Percentiles rank a stretch among this genome's conserved stretches.
Evolutionary conservation across 2,888 invertebrate genomes (phyloP).

Genomic region (Platycnemis pennipes): DNA sequence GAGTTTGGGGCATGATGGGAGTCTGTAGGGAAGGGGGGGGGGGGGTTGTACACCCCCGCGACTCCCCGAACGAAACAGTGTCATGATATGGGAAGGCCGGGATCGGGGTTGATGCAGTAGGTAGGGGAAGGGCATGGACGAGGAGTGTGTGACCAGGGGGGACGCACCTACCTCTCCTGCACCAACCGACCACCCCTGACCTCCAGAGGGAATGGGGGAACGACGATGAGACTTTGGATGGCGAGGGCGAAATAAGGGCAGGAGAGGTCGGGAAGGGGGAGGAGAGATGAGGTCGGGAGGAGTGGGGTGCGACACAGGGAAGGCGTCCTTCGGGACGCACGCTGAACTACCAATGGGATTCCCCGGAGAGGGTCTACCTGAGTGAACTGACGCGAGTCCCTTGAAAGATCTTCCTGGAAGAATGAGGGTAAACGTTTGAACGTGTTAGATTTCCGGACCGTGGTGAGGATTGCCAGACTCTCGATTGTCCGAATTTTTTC

Average conservation of each 20-base stretch:
- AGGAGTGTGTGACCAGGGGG: background rate
- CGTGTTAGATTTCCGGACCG: too few relatives aligned
- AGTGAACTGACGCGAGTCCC: background rate
- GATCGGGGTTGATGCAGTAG: background rate
- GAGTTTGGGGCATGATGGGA: background rate
- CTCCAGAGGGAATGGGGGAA: background rate
- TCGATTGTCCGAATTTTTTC: background rate
- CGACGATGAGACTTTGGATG: background rate
- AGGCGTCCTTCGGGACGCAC: background rate
- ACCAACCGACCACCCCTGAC: background rate
- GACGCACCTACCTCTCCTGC: background rate
- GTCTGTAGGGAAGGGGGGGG: background rate
- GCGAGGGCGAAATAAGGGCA: background rate
- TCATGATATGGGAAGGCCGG: background rate
- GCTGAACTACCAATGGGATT: background rate
- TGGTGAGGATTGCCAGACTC: too few relatives aligned
- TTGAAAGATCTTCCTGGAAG: background rate
- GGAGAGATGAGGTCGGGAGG: background rate
- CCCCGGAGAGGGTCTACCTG: background rate
- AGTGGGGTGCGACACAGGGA: background rate
- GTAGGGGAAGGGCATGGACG: slow-evolving; percentile 9
- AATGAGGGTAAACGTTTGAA: background rate
- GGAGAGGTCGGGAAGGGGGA: background rate
- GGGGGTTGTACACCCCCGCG: background rate
- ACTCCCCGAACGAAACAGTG: background rate